Base-by-base conservation (phyloP, 2,797 vertebrate genomes). In the Tolypeutes matacus region DNA sequence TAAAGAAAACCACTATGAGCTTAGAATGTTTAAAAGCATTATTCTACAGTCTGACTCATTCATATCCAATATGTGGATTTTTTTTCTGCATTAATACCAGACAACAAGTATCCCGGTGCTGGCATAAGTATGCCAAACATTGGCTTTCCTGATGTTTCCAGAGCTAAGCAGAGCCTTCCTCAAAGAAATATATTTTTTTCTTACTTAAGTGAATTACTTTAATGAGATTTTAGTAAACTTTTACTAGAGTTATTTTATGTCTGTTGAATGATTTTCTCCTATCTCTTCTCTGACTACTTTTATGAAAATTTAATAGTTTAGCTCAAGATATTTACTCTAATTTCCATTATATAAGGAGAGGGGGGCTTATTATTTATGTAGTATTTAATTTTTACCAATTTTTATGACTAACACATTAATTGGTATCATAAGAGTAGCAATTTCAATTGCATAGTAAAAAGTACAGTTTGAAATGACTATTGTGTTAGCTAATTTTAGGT, bases 71-170 rank as follows among this genome's bases (percentile, higher is more conserved):
- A 75, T 69, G 64, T 17, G 2, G 15, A 36, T n/a, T 81, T n/a
- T 81, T 81, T 85, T 95, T 86, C 31, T 81, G 31, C 46, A 34
- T 78, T 76, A 95, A 97, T 34, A 67, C 2, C 7, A 92, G 80
- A 13, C 39, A 65, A 29, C 3, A 95, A 69, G 11, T 70, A 76
- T 21, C 34, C 69, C 62, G 2, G 23, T 85, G 25, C 11, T 95
- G 70, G 12, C 91, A n/a, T 87, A 29, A 88, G 18, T 15, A 69
- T 51, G 23, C 13, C 31, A 25, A 60, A 83, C 62, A 72, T 69
- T 62, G 80, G 10, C 21, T 89, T 94, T 89, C 21, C 51, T 82
- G 5, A 56, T 89, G 9, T 88, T 84, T 85, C 27, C 29, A 77
- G 23, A 86, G n/a, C 12, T 23, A 62, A 86, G n/a, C 36, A 88